These are phyloP conservation scores for Conus ventricosus DNA, from an alignment of 1,140 invertebrate species.

Conservation along the genomic window DNA sequence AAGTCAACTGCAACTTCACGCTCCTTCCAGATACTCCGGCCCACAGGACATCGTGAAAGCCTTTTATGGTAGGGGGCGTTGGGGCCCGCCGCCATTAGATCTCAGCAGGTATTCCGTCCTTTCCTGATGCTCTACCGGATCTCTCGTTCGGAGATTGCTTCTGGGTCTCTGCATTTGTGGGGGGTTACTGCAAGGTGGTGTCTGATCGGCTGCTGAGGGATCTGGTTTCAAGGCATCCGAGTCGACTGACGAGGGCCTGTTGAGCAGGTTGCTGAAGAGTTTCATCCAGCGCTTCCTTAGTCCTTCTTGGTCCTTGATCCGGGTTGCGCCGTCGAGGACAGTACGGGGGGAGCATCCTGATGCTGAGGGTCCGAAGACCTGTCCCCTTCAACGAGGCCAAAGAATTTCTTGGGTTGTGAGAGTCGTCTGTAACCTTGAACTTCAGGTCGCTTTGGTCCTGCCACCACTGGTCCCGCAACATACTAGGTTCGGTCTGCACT, in stretches of 20 bases:
- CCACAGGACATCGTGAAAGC: constrained; percentile 24
- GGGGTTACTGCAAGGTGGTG: not conserved
- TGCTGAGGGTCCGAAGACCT: not conserved
- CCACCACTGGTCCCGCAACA: constrained; percentile 6
- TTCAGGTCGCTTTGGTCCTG: not conserved
- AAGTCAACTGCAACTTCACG: constrained; percentile 34
- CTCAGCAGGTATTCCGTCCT: too few relatives aligned
- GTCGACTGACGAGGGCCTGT: too few relatives aligned
- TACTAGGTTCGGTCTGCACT: not conserved
- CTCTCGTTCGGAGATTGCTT: not conserved
- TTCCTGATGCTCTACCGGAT: constrained; percentile 8
- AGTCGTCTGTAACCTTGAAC: constrained; percentile 4
- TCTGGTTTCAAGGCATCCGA: not conserved
- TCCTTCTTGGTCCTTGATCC: not conserved
- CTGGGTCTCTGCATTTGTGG: not conserved
- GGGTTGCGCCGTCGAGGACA: not conserved
- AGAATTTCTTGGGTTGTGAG: not conserved
- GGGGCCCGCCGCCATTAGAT: constrained; percentile 4
- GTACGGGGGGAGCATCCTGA: not conserved
- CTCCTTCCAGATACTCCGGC: constrained; percentile 32
- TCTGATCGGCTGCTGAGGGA: not conserved
- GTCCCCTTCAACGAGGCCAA: not conserved
- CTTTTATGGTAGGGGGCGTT: too few relatives aligned
- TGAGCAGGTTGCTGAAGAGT: not conserved
- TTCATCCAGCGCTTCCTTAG: not conserved